Conservation (phyloP, 2,797 vertebrate genomes). For the Anas capensis region DNA sequence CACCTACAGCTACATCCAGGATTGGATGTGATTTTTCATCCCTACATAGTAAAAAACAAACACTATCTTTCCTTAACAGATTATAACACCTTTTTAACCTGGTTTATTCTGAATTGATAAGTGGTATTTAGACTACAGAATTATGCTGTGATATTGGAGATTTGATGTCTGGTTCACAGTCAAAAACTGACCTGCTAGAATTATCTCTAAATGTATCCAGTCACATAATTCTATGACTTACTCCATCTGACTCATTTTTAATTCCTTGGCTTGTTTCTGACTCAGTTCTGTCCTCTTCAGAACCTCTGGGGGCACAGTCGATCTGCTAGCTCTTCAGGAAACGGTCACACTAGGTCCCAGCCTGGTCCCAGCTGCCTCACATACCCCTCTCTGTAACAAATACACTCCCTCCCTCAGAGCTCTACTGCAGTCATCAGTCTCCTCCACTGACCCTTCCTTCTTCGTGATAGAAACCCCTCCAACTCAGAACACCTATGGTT, state of each 20-base stretch:
- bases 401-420: background rate
- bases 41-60: background rate
- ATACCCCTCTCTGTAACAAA: background rate
- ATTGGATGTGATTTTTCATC: background rate
- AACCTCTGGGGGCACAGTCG: background rate
- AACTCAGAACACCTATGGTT: background rate
- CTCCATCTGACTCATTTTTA: background rate
- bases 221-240: background rate
- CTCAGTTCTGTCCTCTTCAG: background rate
- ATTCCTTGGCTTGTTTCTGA: background rate
- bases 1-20: background rate
- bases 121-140: background rate
- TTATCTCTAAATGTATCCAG: background rate
- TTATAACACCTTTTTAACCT: background rate
- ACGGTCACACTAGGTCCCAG: background rate
- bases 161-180: background rate
- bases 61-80: background rate
- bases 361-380: background rate
- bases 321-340: background rate
- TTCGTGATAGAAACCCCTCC: background rate
- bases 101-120: background rate
- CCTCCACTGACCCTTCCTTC: background rate
- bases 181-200: slow-evolving; percentile 3
- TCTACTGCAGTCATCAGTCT: background rate
- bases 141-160: background rate